phyloP scores from a whole-genome alignment of 2,797 vertebrate species.

The Mus caroli region DNA sequence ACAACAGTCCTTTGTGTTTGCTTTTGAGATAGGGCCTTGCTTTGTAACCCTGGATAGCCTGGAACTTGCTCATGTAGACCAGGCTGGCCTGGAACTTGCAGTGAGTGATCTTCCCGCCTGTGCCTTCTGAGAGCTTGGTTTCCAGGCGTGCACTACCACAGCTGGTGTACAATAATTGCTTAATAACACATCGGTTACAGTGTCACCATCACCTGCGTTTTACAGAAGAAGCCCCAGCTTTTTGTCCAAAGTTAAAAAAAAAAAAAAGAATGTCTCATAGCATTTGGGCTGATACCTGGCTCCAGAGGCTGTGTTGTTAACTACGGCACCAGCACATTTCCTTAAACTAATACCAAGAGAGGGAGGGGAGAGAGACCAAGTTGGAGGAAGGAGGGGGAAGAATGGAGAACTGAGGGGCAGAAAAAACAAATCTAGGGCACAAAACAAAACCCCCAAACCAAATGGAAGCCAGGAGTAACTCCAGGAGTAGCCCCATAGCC shows the following conservation, averaged over 20 bases:
- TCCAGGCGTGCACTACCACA: not conserved
- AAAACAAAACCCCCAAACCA: not conserved
- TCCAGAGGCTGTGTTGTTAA: not conserved
- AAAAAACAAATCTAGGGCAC: too few relatives aligned
- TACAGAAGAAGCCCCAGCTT: constrained; percentile 35
- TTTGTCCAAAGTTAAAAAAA: not conserved
- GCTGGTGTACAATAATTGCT: not conserved
- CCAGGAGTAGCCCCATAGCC: not conserved
- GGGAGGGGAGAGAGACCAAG: not conserved
- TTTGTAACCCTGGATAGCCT: not conserved
- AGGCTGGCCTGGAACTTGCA: not conserved
- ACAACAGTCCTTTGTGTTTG: not conserved
- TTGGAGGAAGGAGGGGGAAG: not conserved
- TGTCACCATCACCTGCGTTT: not conserved
- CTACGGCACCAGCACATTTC: not conserved
- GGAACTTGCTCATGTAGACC: not conserved
- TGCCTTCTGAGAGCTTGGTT: not conserved
- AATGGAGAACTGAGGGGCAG: not conserved
- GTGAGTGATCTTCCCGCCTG: not conserved
- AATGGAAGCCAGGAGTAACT: not conserved
- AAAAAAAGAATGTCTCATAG: not conserved
- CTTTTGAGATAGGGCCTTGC: not conserved
- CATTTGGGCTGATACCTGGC: not conserved
- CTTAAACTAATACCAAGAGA: not conserved
- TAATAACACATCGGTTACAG: constrained; percentile 6